Base-by-base conservation (phyloP, 2,888 invertebrate species). In the Frankliniella intonsa region DNA sequence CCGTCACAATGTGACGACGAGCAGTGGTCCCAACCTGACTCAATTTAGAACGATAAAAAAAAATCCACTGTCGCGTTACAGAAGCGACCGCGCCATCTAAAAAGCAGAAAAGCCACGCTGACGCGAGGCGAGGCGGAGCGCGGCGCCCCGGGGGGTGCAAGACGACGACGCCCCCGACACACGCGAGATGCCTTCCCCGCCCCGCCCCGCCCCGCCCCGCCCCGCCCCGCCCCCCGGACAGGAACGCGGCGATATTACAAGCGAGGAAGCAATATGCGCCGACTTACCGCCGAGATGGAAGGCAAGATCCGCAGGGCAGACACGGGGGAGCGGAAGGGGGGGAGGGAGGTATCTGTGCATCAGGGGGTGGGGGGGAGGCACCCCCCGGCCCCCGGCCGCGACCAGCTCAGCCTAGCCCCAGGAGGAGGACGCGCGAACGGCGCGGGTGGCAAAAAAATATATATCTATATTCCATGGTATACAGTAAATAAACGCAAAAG, bases 271-370 rank as follows among this genome's bases (percentile, higher is more conserved):
- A 55, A 55, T 55, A 55, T 55, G 55, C 55, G 81, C 80, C 80
- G 81, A 65, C 69, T 49, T 83, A 49, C 50, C 19, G 55, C 79
- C n/a, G 55, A 80, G 81, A 81, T 38, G 38, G 38, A 38, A 38
- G 38, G 38, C 38, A 3, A 38, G 38, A 38, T 38, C 38, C 38
- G 55, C 55, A 55, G 14, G 55, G 55, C 55, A 17, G 38, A 5
- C 38, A 17, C 55, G 55, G 8, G 2, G 55, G 55, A 2, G 55
- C 2, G 55, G 55, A 14, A 14, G 5, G 19, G 55, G 12, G 55
- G 17, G 14, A 14, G 19, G 55, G n/a, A n/a, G n/a, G 38, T 38
- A 38, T 38, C 38, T 38, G 38, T 38, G 38, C 38, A 38, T 38
- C 38, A 38, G 38, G 19, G 55, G 55, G 14, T 10, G 17, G 14